Evolutionary conservation across 1,140 invertebrate genomes (phyloP), one percentile per base, ranked within the genome.

Genomic region (Aplysia californica): DNA sequence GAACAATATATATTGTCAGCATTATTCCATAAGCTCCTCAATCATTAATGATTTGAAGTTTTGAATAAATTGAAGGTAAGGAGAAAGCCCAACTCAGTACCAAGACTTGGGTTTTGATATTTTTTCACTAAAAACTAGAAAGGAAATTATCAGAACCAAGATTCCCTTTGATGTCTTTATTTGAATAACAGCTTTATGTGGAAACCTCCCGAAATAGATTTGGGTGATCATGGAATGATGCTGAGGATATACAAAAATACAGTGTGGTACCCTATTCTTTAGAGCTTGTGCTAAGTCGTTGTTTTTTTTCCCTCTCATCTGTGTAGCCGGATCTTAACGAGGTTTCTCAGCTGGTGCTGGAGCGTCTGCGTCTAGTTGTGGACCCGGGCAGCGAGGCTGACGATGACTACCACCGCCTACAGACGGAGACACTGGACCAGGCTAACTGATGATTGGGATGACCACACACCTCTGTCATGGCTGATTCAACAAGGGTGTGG

Each of bases 291-390:
- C n/a, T 3, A 41, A 18, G 21, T 21, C 23, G 10, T 58, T n/a
- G 10, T 35, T 50, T 36, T 55, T 68, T 3, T 23, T 1, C 3
- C 55, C 18, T 66, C 4, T n/a, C 61, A n/a, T 70, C 39, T 20
- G 6, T 59, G 15, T 80, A 88, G 85, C 87, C 86, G 20, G 82
- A 88, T 74, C 61, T 86, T 18, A 68, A 80, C 55, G 84, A 85
- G 39, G 85, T 87, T 29, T 78, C 84, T 1, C 55, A 83, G 59
- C 75, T 87, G n/a, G 79, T 84, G 58, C 58, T 83, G 26, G 80
- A 84, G 29, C 77, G 85, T 56, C 75, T 87, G 69, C 73, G 75
- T 35, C 55, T 67, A 55, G 68, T 86, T n/a, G 56, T 31, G 31
- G 66, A 77, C 29, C 23, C 66, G 36, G 65, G 69, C 18, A 39